Percentiles rank a stretch among this genome's conserved stretches.
These are phyloP conservation scores for Griposia aprilina DNA, from an alignment of 2,888 invertebrate genomes.

Conservation along the genomic window DNA sequence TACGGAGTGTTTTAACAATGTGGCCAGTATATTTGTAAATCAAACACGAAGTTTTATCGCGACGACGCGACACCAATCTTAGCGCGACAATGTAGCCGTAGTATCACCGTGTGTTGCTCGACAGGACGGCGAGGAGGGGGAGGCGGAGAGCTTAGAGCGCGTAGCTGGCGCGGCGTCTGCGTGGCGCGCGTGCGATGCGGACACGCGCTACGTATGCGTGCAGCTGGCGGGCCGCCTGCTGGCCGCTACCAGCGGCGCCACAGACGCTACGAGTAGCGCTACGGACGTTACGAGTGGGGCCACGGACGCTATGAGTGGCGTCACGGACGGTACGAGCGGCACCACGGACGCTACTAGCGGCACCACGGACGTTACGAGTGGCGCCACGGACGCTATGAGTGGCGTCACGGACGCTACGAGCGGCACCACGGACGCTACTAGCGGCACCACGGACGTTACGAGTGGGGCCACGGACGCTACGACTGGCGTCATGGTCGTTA, in stretches of 20 bases:
- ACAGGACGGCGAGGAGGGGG: background rate
- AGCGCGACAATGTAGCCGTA: background rate
- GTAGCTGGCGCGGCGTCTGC: conserved; percentile 31
- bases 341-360: background rate
- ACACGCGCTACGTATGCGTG: conserved; percentile 37
- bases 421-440: background rate
- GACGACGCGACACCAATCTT: background rate
- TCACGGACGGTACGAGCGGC: background rate
- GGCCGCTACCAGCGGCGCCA: conserved; percentile 15
- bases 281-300: background rate
- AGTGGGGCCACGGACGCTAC: too few relatives aligned
- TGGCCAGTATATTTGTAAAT: background rate
- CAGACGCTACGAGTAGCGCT: too few relatives aligned
- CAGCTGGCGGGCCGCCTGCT: conserved; percentile 51
- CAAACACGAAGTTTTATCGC: background rate
- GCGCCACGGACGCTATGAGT: background rate
- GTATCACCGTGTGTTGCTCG: background rate
- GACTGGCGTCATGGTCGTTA: too few relatives aligned
- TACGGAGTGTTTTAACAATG: background rate
- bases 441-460: background rate
- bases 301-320: background rate
- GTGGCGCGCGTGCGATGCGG: conserved; percentile 46
- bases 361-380: too few relatives aligned
- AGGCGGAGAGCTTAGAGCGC: conserved; percentile 17
- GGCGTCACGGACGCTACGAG: background rate